Percentiles rank a stretch among this genome's conserved stretches.
phyloP scores from a whole-genome alignment of 2,888 invertebrate genomes.

The Eledona agricola region DNA sequence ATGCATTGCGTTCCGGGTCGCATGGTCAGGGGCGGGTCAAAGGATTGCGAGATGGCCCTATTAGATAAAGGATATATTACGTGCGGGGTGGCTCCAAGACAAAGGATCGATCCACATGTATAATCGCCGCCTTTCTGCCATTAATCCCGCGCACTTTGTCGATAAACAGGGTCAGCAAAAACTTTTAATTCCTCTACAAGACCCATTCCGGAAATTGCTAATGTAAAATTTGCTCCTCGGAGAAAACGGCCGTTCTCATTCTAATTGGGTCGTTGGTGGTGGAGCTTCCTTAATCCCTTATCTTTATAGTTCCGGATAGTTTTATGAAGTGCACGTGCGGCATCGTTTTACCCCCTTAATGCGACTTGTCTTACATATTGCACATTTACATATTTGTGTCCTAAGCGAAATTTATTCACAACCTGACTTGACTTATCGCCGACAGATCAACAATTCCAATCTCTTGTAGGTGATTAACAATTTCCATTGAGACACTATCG shows the following conservation, averaged over 20 bases:
- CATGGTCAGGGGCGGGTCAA: constrained; percentile 42
- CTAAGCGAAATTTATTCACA: constrained; percentile 17
- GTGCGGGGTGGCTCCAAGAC: constrained; percentile 39
- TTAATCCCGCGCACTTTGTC: constrained; percentile 22
- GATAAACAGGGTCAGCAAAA: constrained; percentile 18
- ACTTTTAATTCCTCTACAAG: constrained; percentile 21
- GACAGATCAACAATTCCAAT: constrained; percentile 16
- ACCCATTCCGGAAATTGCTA: constrained; percentile 14
- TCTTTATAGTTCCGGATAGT: no score
- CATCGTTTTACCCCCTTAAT: no score
- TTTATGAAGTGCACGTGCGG: no score
- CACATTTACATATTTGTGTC: no score
- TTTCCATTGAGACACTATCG: constrained; percentile 18
- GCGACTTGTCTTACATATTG: no score
- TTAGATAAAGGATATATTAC: constrained; percentile 42
- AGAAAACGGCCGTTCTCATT: constrained; percentile 20
- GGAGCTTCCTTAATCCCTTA: no score
- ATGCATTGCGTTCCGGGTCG: constrained; percentile 36
- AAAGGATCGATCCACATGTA: constrained; percentile 42
- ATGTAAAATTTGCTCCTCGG: constrained; percentile 15
- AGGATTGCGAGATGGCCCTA: constrained; percentile 40
- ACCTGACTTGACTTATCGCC: constrained; percentile 12
- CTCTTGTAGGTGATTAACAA: constrained; percentile 15
- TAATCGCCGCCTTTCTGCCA: constrained; percentile 36
- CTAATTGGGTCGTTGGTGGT: constrained; percentile 17